Conservation (phyloP, 1,140 invertebrate genomes). For the Brachystomella parvula region DNA sequence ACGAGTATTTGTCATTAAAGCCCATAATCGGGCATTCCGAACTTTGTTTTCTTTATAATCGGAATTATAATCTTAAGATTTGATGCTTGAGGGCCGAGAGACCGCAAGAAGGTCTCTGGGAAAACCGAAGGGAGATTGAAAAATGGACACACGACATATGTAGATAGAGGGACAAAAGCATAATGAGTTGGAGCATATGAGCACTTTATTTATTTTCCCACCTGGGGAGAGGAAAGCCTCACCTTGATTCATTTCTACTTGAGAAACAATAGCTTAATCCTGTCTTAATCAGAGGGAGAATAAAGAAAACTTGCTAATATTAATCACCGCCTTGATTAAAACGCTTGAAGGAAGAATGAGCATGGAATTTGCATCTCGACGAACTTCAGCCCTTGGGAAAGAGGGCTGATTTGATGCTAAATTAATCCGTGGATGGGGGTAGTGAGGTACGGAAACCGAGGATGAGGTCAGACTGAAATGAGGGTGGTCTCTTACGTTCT, state of each 20-base stretch:
- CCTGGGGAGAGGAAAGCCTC: too few relatives aligned
- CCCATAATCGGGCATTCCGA: background rate
- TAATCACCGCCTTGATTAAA: too few relatives aligned
- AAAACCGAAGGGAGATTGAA: too few relatives aligned
- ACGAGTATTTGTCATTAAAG: background rate
- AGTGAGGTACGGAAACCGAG: background rate
- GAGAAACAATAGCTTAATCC: too few relatives aligned
- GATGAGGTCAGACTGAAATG: background rate
- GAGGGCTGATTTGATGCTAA: background rate
- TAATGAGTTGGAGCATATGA: too few relatives aligned
- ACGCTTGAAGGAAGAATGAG: too few relatives aligned
- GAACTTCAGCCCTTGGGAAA: background rate
- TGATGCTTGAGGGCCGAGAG: background rate
- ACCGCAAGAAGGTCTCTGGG: background rate
- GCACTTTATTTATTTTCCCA: too few relatives aligned
- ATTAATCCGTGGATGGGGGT: background rate
- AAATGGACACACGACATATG: too few relatives aligned
- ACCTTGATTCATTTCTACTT: too few relatives aligned
- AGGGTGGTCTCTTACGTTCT: background rate
- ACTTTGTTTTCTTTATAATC: background rate
- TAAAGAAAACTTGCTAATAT: too few relatives aligned
- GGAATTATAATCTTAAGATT: background rate
- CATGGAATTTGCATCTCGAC: background rate
- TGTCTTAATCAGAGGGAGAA: too few relatives aligned
- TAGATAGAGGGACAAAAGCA: too few relatives aligned